Evolutionary conservation across 1,140 invertebrate species (phyloP), one percentile per base, ranked within the genome.

Genomic region (Musca domestica): DNA sequence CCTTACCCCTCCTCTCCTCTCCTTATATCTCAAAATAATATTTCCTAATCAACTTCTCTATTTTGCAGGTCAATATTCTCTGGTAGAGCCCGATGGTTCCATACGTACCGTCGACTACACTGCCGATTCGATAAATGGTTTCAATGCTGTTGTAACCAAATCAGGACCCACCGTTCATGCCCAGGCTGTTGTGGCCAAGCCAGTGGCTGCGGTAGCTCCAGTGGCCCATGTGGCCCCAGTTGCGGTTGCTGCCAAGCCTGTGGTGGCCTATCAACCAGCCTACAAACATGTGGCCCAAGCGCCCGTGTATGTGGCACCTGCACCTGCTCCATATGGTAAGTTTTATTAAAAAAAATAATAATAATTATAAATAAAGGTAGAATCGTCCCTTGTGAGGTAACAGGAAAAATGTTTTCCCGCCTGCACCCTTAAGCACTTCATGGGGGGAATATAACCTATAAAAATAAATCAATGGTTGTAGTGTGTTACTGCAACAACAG

Each of bases 21-120:
- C n/a, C 5, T 12, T 17, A n/a, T 23, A 23, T 1, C 7, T 7
- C 7, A 41, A 10, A 41, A n/a, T n/a, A n/a, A 63, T 3, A 41
- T 34, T 34, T 41, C 30, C 22, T 51, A 27, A 27, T 15, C 19
- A 48, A 51, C 15, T 10, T 20, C 67, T 68, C 63, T 70, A 20
- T 25, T 63, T 72, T 71, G 0, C 72, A 83, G 88, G 88, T n/a
- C 87, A 88, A 79, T 88, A 88, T 71, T 87, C 86, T 2, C 80
- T 90, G 30, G 83, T 90, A 23, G 88, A 91, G 73, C 85, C 90
- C 17, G 90, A 91, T 71, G 90, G 90, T 49, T 86, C 87, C 15
- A 84, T 87, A 12, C 83, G 89, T 58, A 89, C 86, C 17, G 88
- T 88, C 14, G 86, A 88, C 69, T 89, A 89, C 71, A 87, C 86